phyloP scores from a whole-genome alignment of 1,140 invertebrate genomes.

The Drosophila novamexicana region DNA sequence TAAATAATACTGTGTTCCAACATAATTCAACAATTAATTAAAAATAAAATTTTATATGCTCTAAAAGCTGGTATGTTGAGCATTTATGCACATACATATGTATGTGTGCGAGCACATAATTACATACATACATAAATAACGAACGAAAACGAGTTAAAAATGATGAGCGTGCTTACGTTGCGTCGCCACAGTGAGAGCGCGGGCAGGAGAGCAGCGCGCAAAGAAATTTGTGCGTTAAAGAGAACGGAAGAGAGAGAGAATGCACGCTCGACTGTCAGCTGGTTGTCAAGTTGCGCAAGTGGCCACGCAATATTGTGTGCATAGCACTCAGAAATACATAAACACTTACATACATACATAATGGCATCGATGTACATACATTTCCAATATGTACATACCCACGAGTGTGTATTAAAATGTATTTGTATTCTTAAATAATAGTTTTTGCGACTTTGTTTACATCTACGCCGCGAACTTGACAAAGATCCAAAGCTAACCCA shows the following conservation, averaged over 20 bases:
- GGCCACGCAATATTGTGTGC: conserved; percentile 42
- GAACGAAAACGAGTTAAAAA: conserved; percentile 26
- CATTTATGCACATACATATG: conserved; percentile 10
- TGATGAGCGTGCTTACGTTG: conserved; percentile 43
- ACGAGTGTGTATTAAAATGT: conserved; percentile 1
- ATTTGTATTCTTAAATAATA: conserved; percentile 26
- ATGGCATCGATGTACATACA: conserved; percentile 2
- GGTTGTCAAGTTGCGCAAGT: conserved; percentile 57
- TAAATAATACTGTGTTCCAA: background rate
- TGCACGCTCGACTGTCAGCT: conserved; percentile 45
- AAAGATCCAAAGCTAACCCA: conserved; percentile 32
- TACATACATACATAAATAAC: conserved; percentile 12
- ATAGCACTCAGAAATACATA: conserved; percentile 31
- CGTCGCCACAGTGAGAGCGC: conserved; percentile 22
- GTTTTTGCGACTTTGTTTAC: conserved; percentile 37
- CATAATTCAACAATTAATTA: conserved; percentile 7
- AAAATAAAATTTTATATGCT: conserved; percentile 7
- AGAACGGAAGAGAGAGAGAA: conserved; percentile 24
- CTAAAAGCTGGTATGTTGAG: background rate
- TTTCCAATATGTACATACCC: background rate
- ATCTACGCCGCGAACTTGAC: conserved; percentile 29
- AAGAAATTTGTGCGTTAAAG: conserved; percentile 21
- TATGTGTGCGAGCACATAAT: conserved; percentile 6
- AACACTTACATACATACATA: conserved; percentile 15
- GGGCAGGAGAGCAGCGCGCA: conserved; percentile 25